Evolutionary conservation across 1,140 invertebrate genomes (phyloP).

Genomic region (Microvelia longipes): DNA sequence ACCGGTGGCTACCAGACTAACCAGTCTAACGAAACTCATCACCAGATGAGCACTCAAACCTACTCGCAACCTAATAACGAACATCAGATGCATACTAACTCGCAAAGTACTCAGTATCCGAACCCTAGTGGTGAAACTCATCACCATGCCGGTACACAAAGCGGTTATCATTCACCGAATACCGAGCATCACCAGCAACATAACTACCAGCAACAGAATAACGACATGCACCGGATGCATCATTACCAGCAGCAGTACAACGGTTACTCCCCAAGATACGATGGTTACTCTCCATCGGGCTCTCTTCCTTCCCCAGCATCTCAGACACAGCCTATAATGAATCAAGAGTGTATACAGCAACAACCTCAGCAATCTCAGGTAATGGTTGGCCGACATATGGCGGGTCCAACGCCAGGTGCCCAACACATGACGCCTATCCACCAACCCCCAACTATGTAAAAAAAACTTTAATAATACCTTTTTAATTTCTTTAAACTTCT

Average conservation of each 20-base stretch:
- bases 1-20: not conserved
- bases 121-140: not conserved
- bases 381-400: not conserved
- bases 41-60: no score
- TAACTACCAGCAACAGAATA: no score
- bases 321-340: not conserved
- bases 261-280: not conserved
- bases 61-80: no score
- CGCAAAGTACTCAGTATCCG: not conserved
- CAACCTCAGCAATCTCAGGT: not conserved
- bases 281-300: not conserved
- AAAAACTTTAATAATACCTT: no score
- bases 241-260: not conserved
- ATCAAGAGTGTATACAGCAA: not conserved
- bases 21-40: not conserved
- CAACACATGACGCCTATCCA: not conserved
- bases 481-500: no score
- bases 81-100: not conserved
- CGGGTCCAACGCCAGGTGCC: not conserved
- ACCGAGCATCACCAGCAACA: not conserved
- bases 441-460: not conserved
- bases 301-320: not conserved
- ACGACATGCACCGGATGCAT: not conserved
- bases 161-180: not conserved
- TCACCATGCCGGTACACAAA: not conserved